Base-by-base conservation (phyloP, 1,140 invertebrate genomes). In the Drosophila dunni region DNA sequence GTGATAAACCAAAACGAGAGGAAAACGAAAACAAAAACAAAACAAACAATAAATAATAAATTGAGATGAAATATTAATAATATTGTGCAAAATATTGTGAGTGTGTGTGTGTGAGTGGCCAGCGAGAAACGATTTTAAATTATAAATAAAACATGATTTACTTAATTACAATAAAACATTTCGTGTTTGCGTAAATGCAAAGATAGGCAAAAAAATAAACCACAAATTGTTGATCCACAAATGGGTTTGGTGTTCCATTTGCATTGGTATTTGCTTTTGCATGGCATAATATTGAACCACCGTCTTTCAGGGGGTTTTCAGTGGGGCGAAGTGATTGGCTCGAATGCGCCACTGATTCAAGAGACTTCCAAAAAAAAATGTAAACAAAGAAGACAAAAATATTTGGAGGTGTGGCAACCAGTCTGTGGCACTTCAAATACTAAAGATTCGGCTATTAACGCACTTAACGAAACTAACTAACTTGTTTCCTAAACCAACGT, bases 81-180 rank as follows among this genome's bases (percentile, higher is more conserved):
- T 62, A 60, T 88, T 88, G 83, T 79, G 79, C 79, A 88, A 88
- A 88, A 68, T 65, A 40, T 65, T 79, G 72, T 29, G 24, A 29
- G 24, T 29, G 24, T 29, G 24, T 29, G 24, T 29, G 24, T 67
- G 48, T 60, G 62, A n/a, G 17, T 20, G 17, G 17, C 17, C 17
- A 20, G 65, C 63, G 56, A 76, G 38, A 67, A 83, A 73, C 68
- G 84, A 88, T 78, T 83, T 88, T 88, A 86, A 86, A 70, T 88
- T 83, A 88, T 88, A 84, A 88, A 88, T 88, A 88, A 88, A 88
- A 89, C 84, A 84, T 88, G 84, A 84, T 89, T 77, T 80, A 70
- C 75, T 46, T 69, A 74, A 71, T 36, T 40, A 17, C 24, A 69
- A 42, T 72, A 46, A 38, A 29, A 33, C 66, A 61, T 64, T 61